Base-by-base conservation (phyloP, 2,797 vertebrate genomes). In the Enteromius anoplus region DNA sequence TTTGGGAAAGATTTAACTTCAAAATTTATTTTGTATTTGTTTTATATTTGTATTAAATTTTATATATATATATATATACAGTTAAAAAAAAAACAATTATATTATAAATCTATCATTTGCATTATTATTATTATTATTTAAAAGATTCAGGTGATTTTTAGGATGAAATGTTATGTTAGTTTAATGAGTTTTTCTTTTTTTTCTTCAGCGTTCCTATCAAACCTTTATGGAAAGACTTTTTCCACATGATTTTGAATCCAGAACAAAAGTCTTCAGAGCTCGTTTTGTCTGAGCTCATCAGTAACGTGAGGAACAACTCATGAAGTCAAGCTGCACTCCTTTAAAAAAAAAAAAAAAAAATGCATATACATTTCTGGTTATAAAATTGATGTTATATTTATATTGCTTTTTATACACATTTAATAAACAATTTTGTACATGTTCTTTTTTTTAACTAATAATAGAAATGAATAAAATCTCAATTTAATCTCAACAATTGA, bases 181-280 rank as follows among this genome's bases (percentile, higher is more conserved):
- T n/a, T 23, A 58, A 12, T 11, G 11, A 12, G 23, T 1, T 29
- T 15, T 4, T 58, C 40, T 80, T 42, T 81, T 15, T 47, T 0
- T 80, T 11, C 84, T 71, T 7, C 82, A 90, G 90, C 51, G 69
- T 58, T 42, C 42, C 21, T 12, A 45, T 82, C 2, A 47, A 60
- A 15, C 26, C 80, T 1, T 72, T 87, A 34, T 91, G 90, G 91
- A 78, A 66, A 21, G 78, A 84, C 9, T 88, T 91, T 77, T 91
- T 91, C 85, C 86, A 58, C 69, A 84, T 73, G n/a, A 78, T 89
- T 68, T 58, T 91, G 26, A 91, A 91, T 84, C 83, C 90, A 14
- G 78, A 79, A 26, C 83, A 68, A 10, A 77, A 32, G 6, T 76
- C 83, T 21, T 81, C 87, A 1, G 75, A 85, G 14, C 53, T 69